phyloP scores from a whole-genome alignment of 2,113 vertebrate species.

The Oreochromis tanganicae region DNA sequence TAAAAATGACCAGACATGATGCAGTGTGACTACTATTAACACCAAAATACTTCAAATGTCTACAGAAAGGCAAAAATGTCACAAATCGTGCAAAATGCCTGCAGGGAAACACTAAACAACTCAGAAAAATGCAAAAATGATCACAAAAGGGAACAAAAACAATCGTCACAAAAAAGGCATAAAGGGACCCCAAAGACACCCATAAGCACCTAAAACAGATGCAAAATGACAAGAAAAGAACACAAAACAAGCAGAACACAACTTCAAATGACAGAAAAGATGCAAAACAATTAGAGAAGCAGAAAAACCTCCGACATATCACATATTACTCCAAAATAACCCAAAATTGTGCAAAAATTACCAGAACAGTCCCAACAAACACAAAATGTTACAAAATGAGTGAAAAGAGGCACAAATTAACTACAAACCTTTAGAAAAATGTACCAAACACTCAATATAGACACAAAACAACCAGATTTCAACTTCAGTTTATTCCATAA shows the following conservation, averaged over 20 bases:
- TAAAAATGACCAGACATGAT: neutral
- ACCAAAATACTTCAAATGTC: neutral
- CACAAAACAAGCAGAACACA: accelerated
- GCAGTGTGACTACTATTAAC: neutral
- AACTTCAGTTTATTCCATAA: neutral
- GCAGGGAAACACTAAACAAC: neutral
- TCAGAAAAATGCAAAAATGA: neutral
- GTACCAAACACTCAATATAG: neutral
- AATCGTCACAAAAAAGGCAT: neutral
- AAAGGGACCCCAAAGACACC: neutral
- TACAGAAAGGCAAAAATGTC: neutral
- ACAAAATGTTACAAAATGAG: neutral
- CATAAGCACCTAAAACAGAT: neutral
- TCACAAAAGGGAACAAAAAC: neutral
- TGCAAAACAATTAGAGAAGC: neutral
- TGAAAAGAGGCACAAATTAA: neutral
- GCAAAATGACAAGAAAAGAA: accelerated
- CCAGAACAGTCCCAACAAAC: neutral
- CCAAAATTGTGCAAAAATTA: neutral
- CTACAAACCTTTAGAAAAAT: neutral
- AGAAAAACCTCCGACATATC: neutral
- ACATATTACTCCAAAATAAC: neutral
- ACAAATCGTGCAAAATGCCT: neutral
- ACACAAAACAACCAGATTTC: neutral
- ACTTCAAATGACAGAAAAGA: neutral